Percentiles rank a stretch among this genome's conserved stretches.
These are phyloP conservation scores for Lagria hirta DNA, from an alignment of 2,888 invertebrate genomes.

Conservation along the genomic window DNA sequence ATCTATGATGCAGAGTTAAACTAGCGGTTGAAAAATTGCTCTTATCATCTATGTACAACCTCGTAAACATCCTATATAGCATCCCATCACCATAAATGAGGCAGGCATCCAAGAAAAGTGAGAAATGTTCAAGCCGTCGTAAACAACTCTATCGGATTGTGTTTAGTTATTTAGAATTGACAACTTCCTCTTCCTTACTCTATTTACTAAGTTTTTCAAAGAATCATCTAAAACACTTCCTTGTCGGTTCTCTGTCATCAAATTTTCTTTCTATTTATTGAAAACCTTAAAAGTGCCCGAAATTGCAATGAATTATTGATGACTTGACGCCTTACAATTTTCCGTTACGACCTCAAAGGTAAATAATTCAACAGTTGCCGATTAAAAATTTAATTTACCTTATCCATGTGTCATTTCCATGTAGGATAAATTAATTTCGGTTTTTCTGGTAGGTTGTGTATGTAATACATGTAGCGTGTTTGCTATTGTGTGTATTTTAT, in stretches of 20 bases:
- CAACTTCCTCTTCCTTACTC: conserved; percentile 8
- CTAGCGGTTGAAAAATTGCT: too few relatives aligned
- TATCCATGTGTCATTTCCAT: too few relatives aligned
- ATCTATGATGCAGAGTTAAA: too few relatives aligned
- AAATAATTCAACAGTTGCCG: conserved; percentile 2
- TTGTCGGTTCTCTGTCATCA: neutral
- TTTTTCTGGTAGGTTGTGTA: too few relatives aligned
- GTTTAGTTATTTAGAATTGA: conserved; percentile 4
- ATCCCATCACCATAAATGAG: conserved; percentile 15
- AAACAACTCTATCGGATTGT: conserved; percentile 5
- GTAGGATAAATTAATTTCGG: too few relatives aligned
- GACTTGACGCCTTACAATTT: conserved; percentile 2
- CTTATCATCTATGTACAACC: too few relatives aligned
- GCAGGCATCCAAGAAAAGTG: conserved; percentile 7
- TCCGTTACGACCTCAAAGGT: conserved; percentile 2
- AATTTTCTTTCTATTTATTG: neutral
- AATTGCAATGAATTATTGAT: conserved; percentile 11
- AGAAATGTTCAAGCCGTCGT: conserved; percentile 11
- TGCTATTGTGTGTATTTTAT: too few relatives aligned
- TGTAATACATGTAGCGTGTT: too few relatives aligned
- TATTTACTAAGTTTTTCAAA: conserved; percentile 4
- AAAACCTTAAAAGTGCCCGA: conserved; percentile 4
- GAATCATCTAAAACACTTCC: conserved; percentile 4
- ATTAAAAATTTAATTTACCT: conserved; percentile 4
- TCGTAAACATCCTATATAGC: too few relatives aligned